A percentile compares a stretch with the other conserved stretches of the same genome.
phyloP scores from a whole-genome alignment of 2,113 vertebrate genomes.

The Anser cygnoides region DNA sequence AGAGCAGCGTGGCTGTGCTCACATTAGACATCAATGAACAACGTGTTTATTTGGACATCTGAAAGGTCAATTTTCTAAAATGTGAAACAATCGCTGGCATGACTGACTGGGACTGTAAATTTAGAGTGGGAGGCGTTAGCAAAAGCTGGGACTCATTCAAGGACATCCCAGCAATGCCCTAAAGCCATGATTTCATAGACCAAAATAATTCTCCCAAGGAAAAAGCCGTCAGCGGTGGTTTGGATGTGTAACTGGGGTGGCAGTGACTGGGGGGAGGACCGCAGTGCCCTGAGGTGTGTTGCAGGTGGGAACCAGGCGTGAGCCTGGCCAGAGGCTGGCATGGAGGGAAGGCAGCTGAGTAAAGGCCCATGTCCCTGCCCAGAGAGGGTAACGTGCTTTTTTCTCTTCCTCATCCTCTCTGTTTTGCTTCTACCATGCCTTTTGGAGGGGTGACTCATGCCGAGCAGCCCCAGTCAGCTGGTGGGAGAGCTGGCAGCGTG shows the following conservation, averaged over 20 bases:
- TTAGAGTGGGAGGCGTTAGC: constrained; percentile 54
- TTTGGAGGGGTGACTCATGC: neutral
- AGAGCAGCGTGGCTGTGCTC: neutral
- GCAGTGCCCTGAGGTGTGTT: neutral
- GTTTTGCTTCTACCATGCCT: neutral
- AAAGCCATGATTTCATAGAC: constrained; percentile 45
- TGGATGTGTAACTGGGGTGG: neutral
- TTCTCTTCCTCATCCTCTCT: neutral
- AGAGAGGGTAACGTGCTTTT: neutral
- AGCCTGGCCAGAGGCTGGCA: neutral
- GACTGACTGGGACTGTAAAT: neutral
- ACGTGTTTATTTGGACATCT: constrained; percentile 37
- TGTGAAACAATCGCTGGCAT: neutral
- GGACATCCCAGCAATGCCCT: constrained; percentile 55
- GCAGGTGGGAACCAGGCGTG: neutral
- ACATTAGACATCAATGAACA: neutral
- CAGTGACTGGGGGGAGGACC: neutral
- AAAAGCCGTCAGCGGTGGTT: constrained; percentile 43
- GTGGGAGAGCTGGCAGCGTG: neutral
- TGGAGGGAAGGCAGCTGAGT: neutral
- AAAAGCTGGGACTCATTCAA: constrained; percentile 41
- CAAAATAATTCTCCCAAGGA: constrained; percentile 41
- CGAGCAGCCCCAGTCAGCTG: neutral
- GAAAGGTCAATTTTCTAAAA: constrained; percentile 40
- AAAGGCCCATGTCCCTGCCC: neutral